Evolutionary conservation across 2,113 vertebrate genomes (phyloP).

Genomic region (Takifugu bimaculatus): DNA sequence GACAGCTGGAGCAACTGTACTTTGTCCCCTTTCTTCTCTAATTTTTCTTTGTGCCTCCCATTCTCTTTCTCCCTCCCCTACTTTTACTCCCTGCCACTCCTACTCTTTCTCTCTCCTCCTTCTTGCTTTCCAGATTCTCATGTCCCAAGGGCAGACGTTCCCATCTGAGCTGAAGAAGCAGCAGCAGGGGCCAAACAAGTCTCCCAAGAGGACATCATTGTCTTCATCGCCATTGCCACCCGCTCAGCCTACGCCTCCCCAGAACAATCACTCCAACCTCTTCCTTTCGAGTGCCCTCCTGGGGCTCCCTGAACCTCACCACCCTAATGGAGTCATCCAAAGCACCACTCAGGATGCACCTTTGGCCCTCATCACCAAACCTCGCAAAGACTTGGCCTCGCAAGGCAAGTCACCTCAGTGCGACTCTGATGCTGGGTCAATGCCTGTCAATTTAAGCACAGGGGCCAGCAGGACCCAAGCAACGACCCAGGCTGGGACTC

Average conservation of each 20-base stretch:
- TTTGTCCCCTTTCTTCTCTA: slow-evolving; percentile 64
- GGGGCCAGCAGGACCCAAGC: slow-evolving; percentile 79
- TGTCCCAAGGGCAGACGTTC: slow-evolving; percentile 89
- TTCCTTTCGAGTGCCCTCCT: slow-evolving; percentile 94
- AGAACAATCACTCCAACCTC: slow-evolving; percentile 89
- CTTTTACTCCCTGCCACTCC: slow-evolving; percentile 27
- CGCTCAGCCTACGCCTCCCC: slow-evolving; percentile 68
- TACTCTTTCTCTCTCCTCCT: slow-evolving; percentile 37
- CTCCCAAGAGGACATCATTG: slow-evolving; percentile 84
- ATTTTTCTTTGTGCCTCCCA: slow-evolving; percentile 42
- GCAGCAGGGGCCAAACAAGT: slow-evolving; percentile 83
- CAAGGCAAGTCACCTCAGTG: slow-evolving; percentile 74
- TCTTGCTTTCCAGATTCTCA: slow-evolving; percentile 65
- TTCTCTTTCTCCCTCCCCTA: slow-evolving; percentile 30
- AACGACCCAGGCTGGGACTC: slow-evolving; percentile 68
- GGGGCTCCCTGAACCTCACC: slow-evolving; percentile 79
- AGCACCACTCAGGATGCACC: slow-evolving; percentile 94
- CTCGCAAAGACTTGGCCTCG: slow-evolving; percentile 82
- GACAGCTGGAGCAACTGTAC: slow-evolving; percentile 74
- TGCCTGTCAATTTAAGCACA: slow-evolving; percentile 89
- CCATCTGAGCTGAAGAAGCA: slow-evolving; percentile 87
- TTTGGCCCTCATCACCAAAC: slow-evolving; percentile 91
- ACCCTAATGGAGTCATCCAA: slow-evolving; percentile 92
- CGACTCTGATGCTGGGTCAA: slow-evolving; percentile 72
- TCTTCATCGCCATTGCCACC: slow-evolving; percentile 70